Evolutionary conservation across 35 echinoderm and acorn worm genomes (phyloP), one percentile per base, ranked within the genome.

Genomic region (Acanthaster planci): DNA sequence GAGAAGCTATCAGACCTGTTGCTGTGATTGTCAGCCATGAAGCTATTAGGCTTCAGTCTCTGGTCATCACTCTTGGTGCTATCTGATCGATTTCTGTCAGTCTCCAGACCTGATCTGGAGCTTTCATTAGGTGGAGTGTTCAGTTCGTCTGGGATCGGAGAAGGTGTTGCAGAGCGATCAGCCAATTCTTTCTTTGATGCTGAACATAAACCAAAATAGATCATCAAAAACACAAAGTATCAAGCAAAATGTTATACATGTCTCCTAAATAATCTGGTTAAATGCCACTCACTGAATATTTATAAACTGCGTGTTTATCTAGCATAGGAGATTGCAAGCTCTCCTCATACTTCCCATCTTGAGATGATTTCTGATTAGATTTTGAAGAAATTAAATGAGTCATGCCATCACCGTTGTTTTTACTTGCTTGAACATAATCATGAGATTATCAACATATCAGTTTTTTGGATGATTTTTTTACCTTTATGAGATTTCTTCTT

Each of bases 401-500:
- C 12, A 12, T 47, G 42, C 42, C 12, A 12, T 12, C 57, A 60
- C 21, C 0, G 21, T 0, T 60, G 57, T 60, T 60, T 60, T 16
- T 19, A 22, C 19, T 21, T 60, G 27, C 57, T 26, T 72, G 23
- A 36, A 10, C 14, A 72, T 31, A 2, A 21, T 26, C 3, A 30
- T 26, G 15, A 72, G 30, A 9, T 72, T 5, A 29, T 14, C 8
- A 60, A 1, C 14, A 26, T 31, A 14, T 67, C 30, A 12, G 10
- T 26, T 29, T 72, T 72, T 7, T 29, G 64, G 30, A 12, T 72
- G 30, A 35, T 72, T 72, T 93, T 98, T 98, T 77, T 93, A 47
- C 42, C 42, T 47, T 47, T 64, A 39, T 90, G 77, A 52, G 83
- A 87, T 67, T 92, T 93, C 76, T 91, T 90, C 82, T 89, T 94